A percentile compares a stretch with the other conserved stretches of the same genome.
These are phyloP conservation scores for Calypte anna DNA, from an alignment of 2,113 vertebrate genomes.

Conservation along the genomic window DNA sequence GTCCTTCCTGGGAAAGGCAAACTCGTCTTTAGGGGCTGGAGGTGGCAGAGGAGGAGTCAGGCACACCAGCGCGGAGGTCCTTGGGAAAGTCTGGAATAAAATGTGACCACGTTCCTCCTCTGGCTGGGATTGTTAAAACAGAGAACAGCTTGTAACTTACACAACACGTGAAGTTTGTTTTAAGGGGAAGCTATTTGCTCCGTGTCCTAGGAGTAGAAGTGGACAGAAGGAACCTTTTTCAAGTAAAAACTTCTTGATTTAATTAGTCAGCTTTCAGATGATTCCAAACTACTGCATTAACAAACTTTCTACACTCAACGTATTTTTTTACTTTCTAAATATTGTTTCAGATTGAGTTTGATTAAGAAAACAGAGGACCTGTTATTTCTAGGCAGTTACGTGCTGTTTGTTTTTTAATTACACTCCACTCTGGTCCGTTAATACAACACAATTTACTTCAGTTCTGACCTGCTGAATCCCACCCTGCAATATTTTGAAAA, in stretches of 20 bases:
- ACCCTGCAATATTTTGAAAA: conserved; percentile 52
- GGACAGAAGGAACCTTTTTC: conserved; percentile 35
- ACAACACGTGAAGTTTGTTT: conserved; percentile 13
- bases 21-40: neutral
- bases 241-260: conserved; percentile 50
- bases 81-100: conserved; percentile 20
- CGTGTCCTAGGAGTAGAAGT: neutral
- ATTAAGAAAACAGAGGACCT: conserved; percentile 65
- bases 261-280: neutral
- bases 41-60: neutral
- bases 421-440: conserved; percentile 11
- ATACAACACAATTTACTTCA: conserved; percentile 23
- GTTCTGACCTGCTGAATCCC: conserved; percentile 53
- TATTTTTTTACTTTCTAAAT: conserved; percentile 49
- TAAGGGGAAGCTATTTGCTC: conserved; percentile 35
- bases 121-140: conserved; percentile 30
- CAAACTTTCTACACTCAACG: neutral
- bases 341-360: conserved; percentile 62
- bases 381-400: conserved; percentile 58
- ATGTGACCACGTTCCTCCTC: neutral
- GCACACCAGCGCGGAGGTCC: neutral
- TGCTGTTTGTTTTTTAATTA: conserved; percentile 63
- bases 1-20: neutral
- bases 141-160: conserved; percentile 35
- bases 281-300: conserved; percentile 38